phyloP scores from a whole-genome alignment of 1,140 invertebrate species.

The Gyrodactylus salaris region DNA sequence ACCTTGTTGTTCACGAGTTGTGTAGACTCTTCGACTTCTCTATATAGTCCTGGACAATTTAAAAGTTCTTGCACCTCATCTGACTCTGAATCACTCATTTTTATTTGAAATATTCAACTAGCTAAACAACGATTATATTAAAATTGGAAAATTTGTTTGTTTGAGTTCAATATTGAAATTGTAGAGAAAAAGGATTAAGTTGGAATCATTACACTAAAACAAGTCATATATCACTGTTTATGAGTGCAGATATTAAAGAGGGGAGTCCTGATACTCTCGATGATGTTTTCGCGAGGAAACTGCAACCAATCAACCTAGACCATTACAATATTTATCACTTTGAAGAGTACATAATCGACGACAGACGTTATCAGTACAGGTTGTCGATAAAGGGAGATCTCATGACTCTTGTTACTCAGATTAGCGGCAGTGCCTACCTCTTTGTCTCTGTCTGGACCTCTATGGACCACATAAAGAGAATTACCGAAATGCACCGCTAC shows the following conservation, averaged over 20 bases:
- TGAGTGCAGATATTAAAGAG: too few relatives aligned
- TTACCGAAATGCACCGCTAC: not conserved
- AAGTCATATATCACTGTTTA: too few relatives aligned
- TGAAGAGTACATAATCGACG: not conserved
- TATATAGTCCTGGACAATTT: not conserved
- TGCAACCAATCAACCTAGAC: not conserved
- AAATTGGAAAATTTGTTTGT: not conserved
- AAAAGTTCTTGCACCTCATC: not conserved
- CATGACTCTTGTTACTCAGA: not conserved
- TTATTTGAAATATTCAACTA: not conserved
- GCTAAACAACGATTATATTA: not conserved
- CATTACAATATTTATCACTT: not conserved
- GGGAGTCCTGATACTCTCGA: not conserved
- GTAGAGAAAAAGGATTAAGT: not conserved
- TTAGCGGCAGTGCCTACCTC: not conserved
- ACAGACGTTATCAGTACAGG: not conserved
- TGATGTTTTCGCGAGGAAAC: not conserved
- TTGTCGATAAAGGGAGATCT: not conserved
- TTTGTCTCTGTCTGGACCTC: not conserved
- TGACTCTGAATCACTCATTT: not conserved
- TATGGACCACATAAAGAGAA: not conserved
- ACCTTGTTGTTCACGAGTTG: not conserved
- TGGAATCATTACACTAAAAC: too few relatives aligned
- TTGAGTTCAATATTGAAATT: not conserved
- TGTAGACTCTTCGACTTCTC: not conserved